phyloP scores from a whole-genome alignment of 2,113 vertebrate genomes.

The Boleophthalmus pectinirostris region DNA sequence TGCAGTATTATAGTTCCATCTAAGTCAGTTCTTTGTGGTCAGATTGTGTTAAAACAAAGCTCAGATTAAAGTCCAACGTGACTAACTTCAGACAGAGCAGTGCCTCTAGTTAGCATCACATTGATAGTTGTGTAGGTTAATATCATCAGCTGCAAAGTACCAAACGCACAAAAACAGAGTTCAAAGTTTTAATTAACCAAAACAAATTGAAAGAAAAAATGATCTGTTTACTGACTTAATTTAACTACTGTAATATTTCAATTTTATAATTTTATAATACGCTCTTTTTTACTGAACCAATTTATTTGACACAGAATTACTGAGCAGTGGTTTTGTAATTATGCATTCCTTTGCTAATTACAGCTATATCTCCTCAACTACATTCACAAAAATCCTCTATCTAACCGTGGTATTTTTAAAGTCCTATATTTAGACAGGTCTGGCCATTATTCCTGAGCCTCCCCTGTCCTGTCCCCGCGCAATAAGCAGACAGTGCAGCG shows the following conservation, averaged over 20 bases:
- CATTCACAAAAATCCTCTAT: not conserved
- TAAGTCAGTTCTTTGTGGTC: too few species aligned
- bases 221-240: not conserved
- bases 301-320: not conserved
- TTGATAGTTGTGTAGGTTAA: too few species aligned
- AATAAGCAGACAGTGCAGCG: conserved; percentile 5
- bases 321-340: not conserved
- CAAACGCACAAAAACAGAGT: too few species aligned
- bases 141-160: too few species aligned
- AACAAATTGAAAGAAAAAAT: not conserved
- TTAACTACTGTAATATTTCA: not conserved
- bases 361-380: not conserved
- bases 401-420: conserved; percentile 18
- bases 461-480: conserved; percentile 10
- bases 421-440: conserved; percentile 8
- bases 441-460: conserved; percentile 18
- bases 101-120: too few species aligned
- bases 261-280: too few species aligned
- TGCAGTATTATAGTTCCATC: too few species aligned
- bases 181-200: too few species aligned
- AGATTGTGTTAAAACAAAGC: too few species aligned
- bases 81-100: too few species aligned
- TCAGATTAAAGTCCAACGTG: too few species aligned
- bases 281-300: not conserved
- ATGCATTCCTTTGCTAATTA: not conserved